phyloP scores from a whole-genome alignment of 37 sponge, comb jelly and placozoan species.

The Halisarca cf. caerulea region DNA sequence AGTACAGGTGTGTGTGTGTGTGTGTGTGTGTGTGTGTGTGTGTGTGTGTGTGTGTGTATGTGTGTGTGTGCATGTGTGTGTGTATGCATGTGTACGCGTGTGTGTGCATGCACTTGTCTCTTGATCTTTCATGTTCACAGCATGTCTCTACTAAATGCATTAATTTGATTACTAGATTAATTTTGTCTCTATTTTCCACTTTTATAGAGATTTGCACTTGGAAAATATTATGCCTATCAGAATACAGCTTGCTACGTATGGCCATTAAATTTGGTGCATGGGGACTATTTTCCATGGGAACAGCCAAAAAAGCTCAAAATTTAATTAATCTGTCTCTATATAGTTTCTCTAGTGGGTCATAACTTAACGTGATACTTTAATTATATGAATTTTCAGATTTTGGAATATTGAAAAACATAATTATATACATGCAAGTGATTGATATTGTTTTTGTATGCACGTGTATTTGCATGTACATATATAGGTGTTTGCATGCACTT shows the following conservation, averaged over 20 bases:
- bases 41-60: not conserved
- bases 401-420: too few relatives aligned
- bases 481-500: too few relatives aligned
- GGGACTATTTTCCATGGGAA: constrained; percentile 92
- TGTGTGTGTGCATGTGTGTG: not conserved
- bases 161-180: too few relatives aligned
- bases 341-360: too few relatives aligned
- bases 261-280: constrained; percentile 86
- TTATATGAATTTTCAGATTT: too few relatives aligned
- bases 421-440: too few relatives aligned
- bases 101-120: not conserved
- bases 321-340: not conserved
- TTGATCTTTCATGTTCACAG: not conserved
- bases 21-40: too few relatives aligned
- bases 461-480: too few relatives aligned
- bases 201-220: constrained; percentile 79
- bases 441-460: too few relatives aligned
- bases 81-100: not conserved
- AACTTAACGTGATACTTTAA: too few relatives aligned
- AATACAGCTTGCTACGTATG: constrained; percentile 91
- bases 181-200: not conserved
- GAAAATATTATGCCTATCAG: constrained; percentile 68
- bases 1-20: too few relatives aligned
- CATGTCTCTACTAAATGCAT: too few relatives aligned
- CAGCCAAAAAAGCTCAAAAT: constrained; percentile 69